phyloP scores from a whole-genome alignment of 2,797 vertebrate genomes.

The Leuciscus waleckii region DNA sequence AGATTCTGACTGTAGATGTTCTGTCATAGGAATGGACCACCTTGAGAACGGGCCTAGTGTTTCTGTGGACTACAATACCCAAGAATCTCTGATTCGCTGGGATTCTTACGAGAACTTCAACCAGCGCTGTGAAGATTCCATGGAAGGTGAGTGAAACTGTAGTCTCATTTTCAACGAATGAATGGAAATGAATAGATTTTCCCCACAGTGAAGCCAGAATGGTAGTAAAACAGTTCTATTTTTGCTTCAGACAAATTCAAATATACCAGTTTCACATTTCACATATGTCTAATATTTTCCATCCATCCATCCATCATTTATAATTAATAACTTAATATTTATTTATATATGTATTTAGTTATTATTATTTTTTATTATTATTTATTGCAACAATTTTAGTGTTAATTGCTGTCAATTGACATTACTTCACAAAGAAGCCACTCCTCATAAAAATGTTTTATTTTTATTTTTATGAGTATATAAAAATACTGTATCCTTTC shows the following conservation, averaged over 20 bases:
- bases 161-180: background rate
- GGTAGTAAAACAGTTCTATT: background rate
- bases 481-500: no score
- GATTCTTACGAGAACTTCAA: constrained; percentile 88
- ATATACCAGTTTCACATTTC: background rate
- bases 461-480: no score
- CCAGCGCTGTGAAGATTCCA: constrained; percentile 78
- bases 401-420: no score
- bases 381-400: no score
- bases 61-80: constrained; percentile 97
- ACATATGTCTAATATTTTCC: no score
- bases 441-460: no score
- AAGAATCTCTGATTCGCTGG: constrained; percentile 94
- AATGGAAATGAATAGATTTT: background rate
- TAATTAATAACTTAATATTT: no score
- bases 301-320: no score
- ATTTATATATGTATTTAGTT: no score
- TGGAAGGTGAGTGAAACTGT: constrained; percentile 71
- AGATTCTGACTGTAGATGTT: constrained; percentile 58
- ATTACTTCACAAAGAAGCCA: no score
- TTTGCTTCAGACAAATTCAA: background rate
- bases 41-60: constrained; percentile 94
- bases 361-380: no score
- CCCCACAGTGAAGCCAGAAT: background rate
- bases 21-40: constrained; percentile 86